Percentiles rank a stretch among this genome's conserved stretches.
Evolutionary conservation across 2,888 invertebrate species (phyloP).

Genomic region (Drosophila recens): DNA sequence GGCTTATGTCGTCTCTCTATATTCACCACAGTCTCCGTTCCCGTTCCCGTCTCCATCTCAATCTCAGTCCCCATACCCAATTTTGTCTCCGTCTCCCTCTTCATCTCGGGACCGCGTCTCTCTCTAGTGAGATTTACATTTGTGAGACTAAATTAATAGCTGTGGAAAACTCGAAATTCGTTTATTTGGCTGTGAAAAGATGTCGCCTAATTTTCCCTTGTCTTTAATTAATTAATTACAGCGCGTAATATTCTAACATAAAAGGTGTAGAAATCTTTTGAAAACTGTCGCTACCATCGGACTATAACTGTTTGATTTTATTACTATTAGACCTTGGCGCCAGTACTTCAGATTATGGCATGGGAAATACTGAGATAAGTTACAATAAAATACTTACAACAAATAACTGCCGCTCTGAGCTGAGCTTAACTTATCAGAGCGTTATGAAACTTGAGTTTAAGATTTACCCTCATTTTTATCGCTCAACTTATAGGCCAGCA

Average conservation of each 20-base stretch:
- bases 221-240: slow-evolving; percentile 70
- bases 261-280: slow-evolving; percentile 34
- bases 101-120: background rate
- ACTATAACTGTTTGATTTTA: slow-evolving; percentile 32
- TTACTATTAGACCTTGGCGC: slow-evolving; percentile 45
- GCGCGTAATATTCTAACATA: slow-evolving; percentile 41
- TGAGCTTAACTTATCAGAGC: slow-evolving; percentile 29
- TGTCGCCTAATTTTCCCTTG: slow-evolving; percentile 73
- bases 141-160: slow-evolving; percentile 77
- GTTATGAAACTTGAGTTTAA: slow-evolving; percentile 30
- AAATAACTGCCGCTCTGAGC: background rate
- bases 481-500: slow-evolving; percentile 45
- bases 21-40: slow-evolving; percentile 23
- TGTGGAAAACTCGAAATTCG: slow-evolving; percentile 69
- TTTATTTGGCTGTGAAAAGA: slow-evolving; percentile 70
- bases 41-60: background rate
- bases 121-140: slow-evolving; percentile 69
- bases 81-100: background rate
- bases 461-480: slow-evolving; percentile 48
- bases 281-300: slow-evolving; percentile 41
- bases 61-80: background rate
- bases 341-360: slow-evolving; percentile 33
- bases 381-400: slow-evolving; percentile 6
- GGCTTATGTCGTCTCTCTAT: slow-evolving; percentile 69
- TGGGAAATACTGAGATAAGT: slow-evolving; percentile 46